Percentiles rank a stretch among this genome's conserved stretches.
Conservation (phyloP, 2,888 invertebrate genomes). For the Pyrochroa serraticornis region DNA sequence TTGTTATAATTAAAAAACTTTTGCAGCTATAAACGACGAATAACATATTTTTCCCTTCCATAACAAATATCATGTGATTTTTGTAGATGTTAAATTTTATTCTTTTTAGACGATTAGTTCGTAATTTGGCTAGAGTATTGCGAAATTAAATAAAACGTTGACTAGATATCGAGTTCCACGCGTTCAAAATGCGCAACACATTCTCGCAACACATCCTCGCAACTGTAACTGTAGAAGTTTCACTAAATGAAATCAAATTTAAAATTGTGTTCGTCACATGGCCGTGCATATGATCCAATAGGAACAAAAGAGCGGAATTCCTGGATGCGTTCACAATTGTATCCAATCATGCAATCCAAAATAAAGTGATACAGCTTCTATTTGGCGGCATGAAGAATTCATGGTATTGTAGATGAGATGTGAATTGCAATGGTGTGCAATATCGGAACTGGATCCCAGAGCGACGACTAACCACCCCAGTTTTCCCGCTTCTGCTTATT, state of each 20-base stretch:
- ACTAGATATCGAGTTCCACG: neutral
- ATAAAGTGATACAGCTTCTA: slow-evolving; percentile 46
- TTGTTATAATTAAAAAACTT: no score
- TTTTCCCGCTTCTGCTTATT: slow-evolving; percentile 24
- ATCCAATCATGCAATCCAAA: slow-evolving; percentile 46
- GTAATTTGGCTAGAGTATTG: no score
- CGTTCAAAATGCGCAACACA: neutral
- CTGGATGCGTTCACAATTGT: slow-evolving; percentile 32
- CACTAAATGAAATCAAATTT: slow-evolving; percentile 18
- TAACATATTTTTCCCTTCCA: no score
- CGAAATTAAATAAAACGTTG: no score
- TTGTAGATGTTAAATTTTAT: no score
- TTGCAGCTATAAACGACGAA: no score
- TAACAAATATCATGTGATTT: no score
- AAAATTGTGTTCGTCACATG: slow-evolving; percentile 22
- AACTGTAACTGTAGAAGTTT: neutral
- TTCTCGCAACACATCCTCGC: neutral
- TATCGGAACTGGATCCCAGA: slow-evolving; percentile 42
- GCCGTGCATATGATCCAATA: slow-evolving; percentile 28
- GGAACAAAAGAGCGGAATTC: slow-evolving; percentile 19
- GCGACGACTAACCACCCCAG: slow-evolving; percentile 34
- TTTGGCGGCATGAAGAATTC: slow-evolving; percentile 52
- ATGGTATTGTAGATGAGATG: slow-evolving; percentile 54
- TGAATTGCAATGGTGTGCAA: slow-evolving; percentile 50
- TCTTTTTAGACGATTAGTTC: no score